phyloP scores from a whole-genome alignment of 2,888 invertebrate species.

The Conistra vaccinii region DNA sequence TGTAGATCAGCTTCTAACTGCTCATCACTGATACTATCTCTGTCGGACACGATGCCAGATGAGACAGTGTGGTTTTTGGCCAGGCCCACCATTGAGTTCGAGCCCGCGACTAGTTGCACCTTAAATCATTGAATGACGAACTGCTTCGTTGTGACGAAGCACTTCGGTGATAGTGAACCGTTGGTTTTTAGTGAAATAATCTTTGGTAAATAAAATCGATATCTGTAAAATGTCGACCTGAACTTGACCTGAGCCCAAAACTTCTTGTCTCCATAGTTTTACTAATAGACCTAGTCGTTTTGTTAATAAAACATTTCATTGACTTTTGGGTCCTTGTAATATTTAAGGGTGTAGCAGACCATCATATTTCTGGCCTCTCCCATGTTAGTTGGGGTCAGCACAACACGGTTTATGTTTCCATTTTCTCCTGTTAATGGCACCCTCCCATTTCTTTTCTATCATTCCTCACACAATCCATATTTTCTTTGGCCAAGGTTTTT shows the following conservation, averaged over 20 bases:
- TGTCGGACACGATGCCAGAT: too few species aligned
- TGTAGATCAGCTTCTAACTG: too few species aligned
- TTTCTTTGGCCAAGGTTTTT: background rate
- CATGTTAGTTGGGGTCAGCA: background rate
- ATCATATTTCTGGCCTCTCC: background rate
- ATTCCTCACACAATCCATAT: background rate
- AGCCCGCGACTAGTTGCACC: too few species aligned
- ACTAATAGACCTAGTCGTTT: background rate
- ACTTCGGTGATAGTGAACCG: too few species aligned
- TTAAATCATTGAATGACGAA: background rate
- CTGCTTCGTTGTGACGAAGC: too few species aligned
- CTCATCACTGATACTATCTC: too few species aligned
- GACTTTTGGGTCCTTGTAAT: background rate
- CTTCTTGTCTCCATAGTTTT: background rate
- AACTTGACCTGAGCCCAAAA: background rate
- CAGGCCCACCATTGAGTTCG: too few species aligned
- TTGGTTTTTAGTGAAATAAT: background rate
- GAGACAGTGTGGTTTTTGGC: too few species aligned
- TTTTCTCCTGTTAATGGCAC: background rate
- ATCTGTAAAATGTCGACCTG: background rate
- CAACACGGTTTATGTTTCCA: background rate
- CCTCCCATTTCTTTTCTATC: background rate
- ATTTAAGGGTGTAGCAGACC: background rate
- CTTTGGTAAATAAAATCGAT: background rate
- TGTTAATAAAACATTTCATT: background rate